These are phyloP conservation scores for Shinisaurus crocodilurus DNA, from an alignment of 2,113 vertebrate species.

Conservation along the genomic window DNA sequence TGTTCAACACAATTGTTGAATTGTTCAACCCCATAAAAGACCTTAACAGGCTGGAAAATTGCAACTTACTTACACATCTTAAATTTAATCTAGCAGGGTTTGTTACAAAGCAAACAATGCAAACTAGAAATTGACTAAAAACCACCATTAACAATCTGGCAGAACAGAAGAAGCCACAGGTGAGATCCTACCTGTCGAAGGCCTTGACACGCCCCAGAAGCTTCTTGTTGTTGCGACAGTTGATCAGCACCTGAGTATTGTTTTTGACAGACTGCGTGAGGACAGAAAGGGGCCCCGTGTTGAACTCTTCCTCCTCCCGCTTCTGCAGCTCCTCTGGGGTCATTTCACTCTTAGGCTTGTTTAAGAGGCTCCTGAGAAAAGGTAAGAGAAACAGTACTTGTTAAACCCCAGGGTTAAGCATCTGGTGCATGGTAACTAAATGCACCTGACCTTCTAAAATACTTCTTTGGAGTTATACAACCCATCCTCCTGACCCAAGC, in stretches of 20 bases:
- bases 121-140: not conserved
- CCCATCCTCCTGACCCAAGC: too few relatives aligned
- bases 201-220: slow-evolving; percentile 93
- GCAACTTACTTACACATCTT: not conserved
- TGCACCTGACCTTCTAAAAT: too few relatives aligned
- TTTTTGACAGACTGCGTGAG: slow-evolving; percentile 96
- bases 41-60: not conserved
- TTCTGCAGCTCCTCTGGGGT: slow-evolving; percentile 95
- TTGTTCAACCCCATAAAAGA: not conserved
- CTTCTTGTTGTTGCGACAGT: slow-evolving; percentile 97
- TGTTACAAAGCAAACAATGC: too few relatives aligned
- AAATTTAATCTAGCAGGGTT: not conserved
- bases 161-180: not conserved
- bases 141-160: too few relatives aligned
- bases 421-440: too few relatives aligned
- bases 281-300: slow-evolving; percentile 90
- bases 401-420: not conserved
- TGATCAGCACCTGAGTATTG: slow-evolving; percentile 95
- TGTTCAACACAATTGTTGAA: not conserved
- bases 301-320: slow-evolving; percentile 95
- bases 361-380: slow-evolving; percentile 87
- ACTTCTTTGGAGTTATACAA: too few relatives aligned
- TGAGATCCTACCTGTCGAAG: slow-evolving; percentile 85
- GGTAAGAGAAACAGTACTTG: not conserved
- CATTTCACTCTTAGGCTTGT: slow-evolving; percentile 97